Base-by-base conservation (phyloP, 1,140 invertebrate genomes). In the Asobara japonica region DNA sequence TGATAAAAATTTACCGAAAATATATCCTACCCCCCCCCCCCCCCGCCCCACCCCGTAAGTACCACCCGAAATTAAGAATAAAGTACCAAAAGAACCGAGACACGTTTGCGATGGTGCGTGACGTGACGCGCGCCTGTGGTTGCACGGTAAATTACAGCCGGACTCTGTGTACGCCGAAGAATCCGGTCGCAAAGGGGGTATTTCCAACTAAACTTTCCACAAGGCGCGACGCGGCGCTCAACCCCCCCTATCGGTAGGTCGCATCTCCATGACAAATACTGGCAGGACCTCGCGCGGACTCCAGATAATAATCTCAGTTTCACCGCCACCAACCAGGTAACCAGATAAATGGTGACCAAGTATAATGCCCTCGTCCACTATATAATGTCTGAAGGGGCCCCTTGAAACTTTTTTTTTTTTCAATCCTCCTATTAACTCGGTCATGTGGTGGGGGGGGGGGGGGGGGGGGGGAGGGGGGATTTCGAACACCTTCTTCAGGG, bases 261-360 rank as follows among this genome's bases (percentile, higher is more conserved):
- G 77, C 80, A 83, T 83, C 80, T 82, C 80, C 80, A 80, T 81
- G 79, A 82, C 80, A 80, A 83, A 81, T 83, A 81, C 80, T 82
- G 78, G 82, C 82, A 82, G 80, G 80, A 82, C 80, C 82, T 79
- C 80, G 82, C 80, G 82, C 78, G 78, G 77, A 80, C 76, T 77
- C 77, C 29, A 62, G 60, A 62, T 76, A 80, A 82, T 83, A 76
- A 74, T 82, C 82, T 83, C 81, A 75, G 74, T 72, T 77, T 81
- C 78, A 80, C 75, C 77, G 78, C 70, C 56, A 62, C 60, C 60
- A 62, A 62, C 29, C 60, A 62, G 29, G 27, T 30, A 62, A 62
- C 76, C 77, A 78, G 80, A 82, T 82, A 82, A 82, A 82, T 82
- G 80, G 78, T 62, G 65, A 76, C 74, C 78, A 76, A 79, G 78